phyloP scores from a whole-genome alignment of 2,113 vertebrate genomes.

The Crotalus horridus region DNA sequence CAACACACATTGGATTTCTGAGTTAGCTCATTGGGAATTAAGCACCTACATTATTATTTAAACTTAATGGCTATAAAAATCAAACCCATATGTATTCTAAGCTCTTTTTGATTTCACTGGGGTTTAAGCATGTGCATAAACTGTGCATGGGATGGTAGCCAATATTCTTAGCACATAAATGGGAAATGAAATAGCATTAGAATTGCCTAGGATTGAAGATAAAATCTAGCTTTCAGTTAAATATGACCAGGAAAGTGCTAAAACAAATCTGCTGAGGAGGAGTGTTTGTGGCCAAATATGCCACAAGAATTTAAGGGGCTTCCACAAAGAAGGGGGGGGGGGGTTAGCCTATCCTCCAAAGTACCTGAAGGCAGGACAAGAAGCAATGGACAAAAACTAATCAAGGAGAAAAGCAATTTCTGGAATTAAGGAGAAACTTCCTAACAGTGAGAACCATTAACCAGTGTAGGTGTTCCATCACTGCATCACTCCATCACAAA shows the following conservation, averaged over 20 bases:
- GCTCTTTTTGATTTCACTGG: background rate
- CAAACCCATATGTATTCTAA: background rate
- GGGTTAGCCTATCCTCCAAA: background rate
- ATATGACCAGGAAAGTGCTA: background rate
- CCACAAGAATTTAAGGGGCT: background rate
- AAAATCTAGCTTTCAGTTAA: background rate
- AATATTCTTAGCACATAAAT: background rate
- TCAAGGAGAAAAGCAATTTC: background rate
- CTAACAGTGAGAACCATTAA: background rate
- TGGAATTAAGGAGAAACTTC: background rate
- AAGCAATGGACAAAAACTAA: background rate
- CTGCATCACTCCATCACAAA: background rate
- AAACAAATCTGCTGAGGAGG: background rate
- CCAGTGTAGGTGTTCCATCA: background rate
- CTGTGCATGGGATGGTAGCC: background rate
- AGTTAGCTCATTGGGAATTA: background rate
- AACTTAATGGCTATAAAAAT: background rate
- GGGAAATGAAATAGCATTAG: background rate
- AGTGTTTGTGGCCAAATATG: background rate
- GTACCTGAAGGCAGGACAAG: background rate
- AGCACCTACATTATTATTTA: background rate
- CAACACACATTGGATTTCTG: rapidly evolving
- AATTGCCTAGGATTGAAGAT: background rate
- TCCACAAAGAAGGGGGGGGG: background rate
- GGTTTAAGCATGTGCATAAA: background rate